Evolutionary conservation across 2,888 invertebrate genomes (phyloP), one percentile per base, ranked within the genome.

Genomic region (Hylaea fasciaria): DNA sequence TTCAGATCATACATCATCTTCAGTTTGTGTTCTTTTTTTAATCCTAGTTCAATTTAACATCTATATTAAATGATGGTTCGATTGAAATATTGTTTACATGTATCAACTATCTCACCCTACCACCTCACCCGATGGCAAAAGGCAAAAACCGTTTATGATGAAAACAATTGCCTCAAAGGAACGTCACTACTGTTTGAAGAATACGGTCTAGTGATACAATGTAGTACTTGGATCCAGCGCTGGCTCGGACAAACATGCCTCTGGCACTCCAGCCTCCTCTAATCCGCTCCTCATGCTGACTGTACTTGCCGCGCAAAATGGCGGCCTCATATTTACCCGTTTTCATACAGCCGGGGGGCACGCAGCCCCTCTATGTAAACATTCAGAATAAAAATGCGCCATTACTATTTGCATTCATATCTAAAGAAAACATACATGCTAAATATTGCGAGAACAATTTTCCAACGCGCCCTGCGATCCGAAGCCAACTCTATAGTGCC

Each of bases 341-440:
- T 71, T 70, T 72, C 75, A 68, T 70, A 71, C 67, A 67, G 62
- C 70, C 53, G 11, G 69, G 72, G 62, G 67, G 75, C 74, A 66
- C 70, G 57, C 76, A 64, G 72, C 79, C 90, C 91, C 89, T 91
- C 88, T 91, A 92, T 89, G 84, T 92, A 91, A 91, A 91, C 90
- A 91, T 88, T 86, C 75, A 73, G 78, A 87, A 90, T 91, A 92
- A 91, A 92, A 91, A 91, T 89, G 83, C 90, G 89, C 92, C 91
- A 91, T 91, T 86, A 90, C 90, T 91, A 91, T 91, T 92, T 91
- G 90, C 91, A 92, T 92, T 92, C 89, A 91, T 91, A 92, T 91
- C 90, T 86, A 91, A 89, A 90, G 91, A 89, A 91, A 91, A 91
- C 92, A 91, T 92, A 92, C 91, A 89, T 86, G 90, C 85, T 87